A percentile compares a stretch with the other conserved stretches of the same genome.
phyloP scores from a whole-genome alignment of 2,797 vertebrate genomes.

The Hephaestus fuliginosus region DNA sequence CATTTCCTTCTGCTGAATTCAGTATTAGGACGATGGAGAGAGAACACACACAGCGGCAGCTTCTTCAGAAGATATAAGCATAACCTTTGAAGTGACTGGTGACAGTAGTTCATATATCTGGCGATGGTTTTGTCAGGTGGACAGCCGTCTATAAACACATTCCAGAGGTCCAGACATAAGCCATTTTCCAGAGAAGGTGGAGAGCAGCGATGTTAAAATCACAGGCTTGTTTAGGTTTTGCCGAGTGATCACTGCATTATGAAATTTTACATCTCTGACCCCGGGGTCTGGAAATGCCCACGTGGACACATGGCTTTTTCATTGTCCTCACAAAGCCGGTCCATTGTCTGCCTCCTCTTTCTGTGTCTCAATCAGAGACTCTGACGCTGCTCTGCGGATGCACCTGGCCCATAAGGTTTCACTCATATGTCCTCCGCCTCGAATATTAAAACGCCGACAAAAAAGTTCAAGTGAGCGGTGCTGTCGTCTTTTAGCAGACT shows the following conservation, averaged over 20 bases:
- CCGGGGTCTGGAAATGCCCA: constrained; percentile 70
- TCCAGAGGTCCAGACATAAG: constrained; percentile 73
- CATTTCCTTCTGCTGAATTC: constrained; percentile 64
- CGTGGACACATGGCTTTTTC: constrained; percentile 75
- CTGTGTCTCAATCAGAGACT: constrained; percentile 69
- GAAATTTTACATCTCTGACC: constrained; percentile 81
- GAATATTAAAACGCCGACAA: constrained; percentile 76
- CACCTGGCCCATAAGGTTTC: constrained; percentile 82
- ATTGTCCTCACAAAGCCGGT: constrained; percentile 72
- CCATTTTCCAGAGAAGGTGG: constrained; percentile 75
- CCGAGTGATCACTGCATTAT: constrained; percentile 69
- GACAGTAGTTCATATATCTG: constrained; percentile 80
- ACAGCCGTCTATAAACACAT: constrained; percentile 77
- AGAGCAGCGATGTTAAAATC: constrained; percentile 64
- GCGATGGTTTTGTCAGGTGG: constrained; percentile 80
- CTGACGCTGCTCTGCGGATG: constrained; percentile 73
- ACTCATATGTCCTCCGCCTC: constrained; percentile 68
- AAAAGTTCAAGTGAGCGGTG: constrained; percentile 53
- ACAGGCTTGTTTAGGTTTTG: constrained; percentile 74
- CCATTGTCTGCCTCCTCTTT: constrained; percentile 71
- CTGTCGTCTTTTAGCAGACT: constrained; percentile 58
- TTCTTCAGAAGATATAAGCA: constrained; percentile 74
- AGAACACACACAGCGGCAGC: constrained; percentile 72
- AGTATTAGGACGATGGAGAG: constrained; percentile 53
- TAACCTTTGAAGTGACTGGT: constrained; percentile 75